Conservation (phyloP, 1,140 invertebrate genomes). For the Paraescarpia echinospica region DNA sequence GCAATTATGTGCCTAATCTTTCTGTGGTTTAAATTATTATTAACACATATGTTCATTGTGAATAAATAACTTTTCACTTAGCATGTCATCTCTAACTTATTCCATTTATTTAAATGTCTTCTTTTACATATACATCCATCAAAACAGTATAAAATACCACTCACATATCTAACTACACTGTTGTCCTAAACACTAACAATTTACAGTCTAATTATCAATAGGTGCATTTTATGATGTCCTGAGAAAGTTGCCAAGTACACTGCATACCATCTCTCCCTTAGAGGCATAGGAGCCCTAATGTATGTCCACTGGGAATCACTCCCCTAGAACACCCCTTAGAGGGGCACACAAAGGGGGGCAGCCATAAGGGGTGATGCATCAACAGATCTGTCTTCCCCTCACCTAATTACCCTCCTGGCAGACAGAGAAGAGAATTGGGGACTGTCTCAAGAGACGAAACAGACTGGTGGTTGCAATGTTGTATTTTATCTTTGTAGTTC, state of each 20-base stretch:
- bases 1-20: no score
- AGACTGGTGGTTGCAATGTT: background rate
- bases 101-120: no score
- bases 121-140: no score
- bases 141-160: no score
- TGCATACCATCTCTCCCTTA: no score
- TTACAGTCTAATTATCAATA: background rate
- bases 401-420: background rate
- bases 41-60: no score
- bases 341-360: background rate
- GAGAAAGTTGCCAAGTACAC: background rate
- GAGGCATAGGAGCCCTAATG: background rate
- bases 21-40: no score
- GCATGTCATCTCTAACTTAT: no score
- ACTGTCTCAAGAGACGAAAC: background rate
- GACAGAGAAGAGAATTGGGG: background rate
- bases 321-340: background rate
- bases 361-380: background rate
- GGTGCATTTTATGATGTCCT: background rate
- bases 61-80: no score
- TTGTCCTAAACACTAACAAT: background rate
- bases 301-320: background rate
- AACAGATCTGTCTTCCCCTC: background rate
- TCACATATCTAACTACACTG: background rate
- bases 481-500: background rate